Percentiles rank a stretch among this genome's conserved stretches.
These are phyloP conservation scores for Drosophila prostipennis DNA, from an alignment of 2,888 invertebrate species.

Conservation along the genomic window DNA sequence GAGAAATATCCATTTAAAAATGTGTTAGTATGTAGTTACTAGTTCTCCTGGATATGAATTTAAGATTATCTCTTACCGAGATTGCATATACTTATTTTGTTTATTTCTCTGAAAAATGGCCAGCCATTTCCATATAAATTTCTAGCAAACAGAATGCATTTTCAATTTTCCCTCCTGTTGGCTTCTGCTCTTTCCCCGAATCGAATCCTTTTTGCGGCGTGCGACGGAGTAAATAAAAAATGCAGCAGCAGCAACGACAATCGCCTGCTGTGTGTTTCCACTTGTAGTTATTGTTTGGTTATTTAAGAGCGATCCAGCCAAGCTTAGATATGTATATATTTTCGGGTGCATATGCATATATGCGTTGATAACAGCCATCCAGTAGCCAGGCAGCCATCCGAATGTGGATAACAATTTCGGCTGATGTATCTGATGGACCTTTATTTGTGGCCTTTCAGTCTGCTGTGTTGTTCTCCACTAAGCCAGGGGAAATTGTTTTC, in stretches of 20 bases:
- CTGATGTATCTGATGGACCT: slow-evolving; percentile 55
- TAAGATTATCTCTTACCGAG: too few relatives aligned
- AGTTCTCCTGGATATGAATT: too few relatives aligned
- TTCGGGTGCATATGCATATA: slow-evolving; percentile 28
- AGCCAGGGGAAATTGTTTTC: slow-evolving; percentile 74
- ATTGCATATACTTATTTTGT: background rate
- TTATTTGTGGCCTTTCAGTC: slow-evolving; percentile 28
- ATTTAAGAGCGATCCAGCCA: slow-evolving; percentile 79
- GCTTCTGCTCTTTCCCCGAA: slow-evolving; percentile 8
- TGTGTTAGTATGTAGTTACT: too few relatives aligned
- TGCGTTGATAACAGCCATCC: slow-evolving; percentile 69
- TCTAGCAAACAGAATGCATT: slow-evolving; percentile 29
- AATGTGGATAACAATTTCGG: slow-evolving; percentile 66
- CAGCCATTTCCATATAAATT: slow-evolving; percentile 1
- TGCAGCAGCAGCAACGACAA: slow-evolving; percentile 30
- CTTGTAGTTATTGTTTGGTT: slow-evolving; percentile 75
- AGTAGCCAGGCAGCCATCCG: slow-evolving; percentile 38
- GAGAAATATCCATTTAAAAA: too few relatives aligned
- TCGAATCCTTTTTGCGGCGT: slow-evolving; percentile 20
- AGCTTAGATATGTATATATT: slow-evolving; percentile 69
- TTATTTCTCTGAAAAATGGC: background rate
- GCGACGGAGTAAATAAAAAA: slow-evolving; percentile 36
- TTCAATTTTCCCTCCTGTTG: slow-evolving; percentile 13
- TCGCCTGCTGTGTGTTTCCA: slow-evolving; percentile 28
- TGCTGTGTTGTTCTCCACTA: slow-evolving; percentile 40